These are phyloP conservation scores for Columba janthina DNA, from an alignment of 2,113 vertebrate species.

Conservation along the genomic window DNA sequence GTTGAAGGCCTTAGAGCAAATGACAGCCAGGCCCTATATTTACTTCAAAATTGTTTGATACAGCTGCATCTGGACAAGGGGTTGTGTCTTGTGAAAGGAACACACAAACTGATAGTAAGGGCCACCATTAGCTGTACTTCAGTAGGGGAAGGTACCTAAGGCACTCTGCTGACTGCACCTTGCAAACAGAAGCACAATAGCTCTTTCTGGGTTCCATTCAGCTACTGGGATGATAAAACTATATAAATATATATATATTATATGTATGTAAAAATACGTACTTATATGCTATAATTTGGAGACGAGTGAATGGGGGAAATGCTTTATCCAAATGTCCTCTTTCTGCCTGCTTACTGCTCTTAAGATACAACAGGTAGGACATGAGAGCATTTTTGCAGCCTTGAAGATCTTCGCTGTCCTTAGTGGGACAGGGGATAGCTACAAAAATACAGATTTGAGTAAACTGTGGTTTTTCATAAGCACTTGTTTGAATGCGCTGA, in stretches of 20 bases:
- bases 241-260: background rate
- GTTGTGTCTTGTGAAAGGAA: constrained; percentile 6
- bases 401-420: background rate
- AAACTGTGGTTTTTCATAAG: background rate
- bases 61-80: background rate
- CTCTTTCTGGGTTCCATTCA: background rate
- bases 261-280: background rate
- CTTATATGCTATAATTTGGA: background rate
- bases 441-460: background rate
- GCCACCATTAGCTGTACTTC: background rate
- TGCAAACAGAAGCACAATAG: background rate
- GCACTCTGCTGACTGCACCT: background rate
- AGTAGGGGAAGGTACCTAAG: background rate
- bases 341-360: background rate
- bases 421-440: background rate
- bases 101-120: background rate
- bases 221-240: background rate
- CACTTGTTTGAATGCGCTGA: background rate
- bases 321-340: background rate
- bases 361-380: background rate
- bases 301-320: background rate
- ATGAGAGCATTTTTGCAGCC: background rate
- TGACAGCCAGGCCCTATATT: background rate
- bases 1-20: background rate
- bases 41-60: background rate